A percentile compares a stretch with the other conserved stretches of the same genome.
phyloP scores from a whole-genome alignment of 2,113 vertebrate species.

The Menura novaehollandiae region DNA sequence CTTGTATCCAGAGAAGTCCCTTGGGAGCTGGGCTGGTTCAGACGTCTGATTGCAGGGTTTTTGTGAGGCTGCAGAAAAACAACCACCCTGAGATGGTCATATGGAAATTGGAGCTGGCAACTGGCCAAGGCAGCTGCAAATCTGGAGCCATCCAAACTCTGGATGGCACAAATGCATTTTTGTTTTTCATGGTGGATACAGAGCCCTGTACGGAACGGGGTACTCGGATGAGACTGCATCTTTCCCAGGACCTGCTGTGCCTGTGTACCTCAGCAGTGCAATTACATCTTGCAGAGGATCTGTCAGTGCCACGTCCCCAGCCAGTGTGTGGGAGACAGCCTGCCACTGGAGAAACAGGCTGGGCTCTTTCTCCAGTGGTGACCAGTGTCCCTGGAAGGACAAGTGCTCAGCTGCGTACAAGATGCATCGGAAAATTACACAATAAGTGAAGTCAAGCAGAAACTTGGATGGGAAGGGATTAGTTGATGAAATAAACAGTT shows the following conservation, averaged over 20 bases:
- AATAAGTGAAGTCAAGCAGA: neutral
- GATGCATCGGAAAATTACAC: neutral
- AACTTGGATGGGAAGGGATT: neutral
- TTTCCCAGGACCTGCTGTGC: neutral
- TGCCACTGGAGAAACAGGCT: neutral
- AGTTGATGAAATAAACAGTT: neutral
- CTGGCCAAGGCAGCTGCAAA: neutral
- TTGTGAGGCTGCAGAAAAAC: neutral
- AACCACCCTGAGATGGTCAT: rapidly evolving
- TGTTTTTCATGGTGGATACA: neutral
- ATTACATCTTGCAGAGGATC: neutral
- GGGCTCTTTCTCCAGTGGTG: neutral
- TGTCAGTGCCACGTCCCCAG: neutral
- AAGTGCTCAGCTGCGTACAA: neutral
- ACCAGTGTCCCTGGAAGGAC: neutral
- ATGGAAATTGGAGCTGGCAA: neutral
- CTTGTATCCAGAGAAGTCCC: neutral
- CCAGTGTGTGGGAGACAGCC: rapidly evolving
- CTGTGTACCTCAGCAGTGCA: rapidly evolving
- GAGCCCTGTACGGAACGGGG: neutral
- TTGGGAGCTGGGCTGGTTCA: neutral
- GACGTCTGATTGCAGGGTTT: neutral
- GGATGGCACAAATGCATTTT: rapidly evolving
- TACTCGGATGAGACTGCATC: rapidly evolving
- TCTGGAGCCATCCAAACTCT: neutral